Evolutionary conservation across 2,888 invertebrate species (phyloP).

Genomic region (Omphaloscelis lunosa): DNA sequence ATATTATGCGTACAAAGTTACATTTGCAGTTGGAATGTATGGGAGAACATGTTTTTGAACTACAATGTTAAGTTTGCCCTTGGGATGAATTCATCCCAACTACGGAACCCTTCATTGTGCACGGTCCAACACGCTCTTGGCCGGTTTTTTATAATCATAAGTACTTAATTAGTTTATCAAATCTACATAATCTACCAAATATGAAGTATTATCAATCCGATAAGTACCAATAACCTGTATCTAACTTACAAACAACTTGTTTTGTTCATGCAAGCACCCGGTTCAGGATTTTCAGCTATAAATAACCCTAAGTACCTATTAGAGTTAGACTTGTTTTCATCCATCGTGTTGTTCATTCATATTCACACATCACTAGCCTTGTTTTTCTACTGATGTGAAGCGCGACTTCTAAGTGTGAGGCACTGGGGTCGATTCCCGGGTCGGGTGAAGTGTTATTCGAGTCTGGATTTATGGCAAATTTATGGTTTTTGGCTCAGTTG

Average conservation of each 20-base stretch:
- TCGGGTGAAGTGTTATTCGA: not conserved
- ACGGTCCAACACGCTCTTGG: no score
- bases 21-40: no score
- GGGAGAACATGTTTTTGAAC: no score
- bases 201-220: not conserved
- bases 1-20: no score
- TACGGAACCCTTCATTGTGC: no score
- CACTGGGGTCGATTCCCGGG: not conserved
- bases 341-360: not conserved
- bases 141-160: not conserved
- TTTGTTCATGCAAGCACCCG: not conserved
- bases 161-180: not conserved
- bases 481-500: not conserved
- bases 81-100: no score
- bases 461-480: not conserved
- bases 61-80: no score
- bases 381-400: conserved; percentile 1
- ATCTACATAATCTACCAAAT: not conserved
- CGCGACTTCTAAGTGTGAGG: not conserved
- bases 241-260: not conserved
- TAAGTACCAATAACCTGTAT: not conserved
- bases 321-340: not conserved
- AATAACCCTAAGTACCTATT: not conserved
- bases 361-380: not conserved
- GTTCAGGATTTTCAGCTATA: not conserved